These are phyloP conservation scores for Paelopatides confundens DNA, from an alignment of 53 echinoderm and acorn worm genomes.

Conservation along the genomic window DNA sequence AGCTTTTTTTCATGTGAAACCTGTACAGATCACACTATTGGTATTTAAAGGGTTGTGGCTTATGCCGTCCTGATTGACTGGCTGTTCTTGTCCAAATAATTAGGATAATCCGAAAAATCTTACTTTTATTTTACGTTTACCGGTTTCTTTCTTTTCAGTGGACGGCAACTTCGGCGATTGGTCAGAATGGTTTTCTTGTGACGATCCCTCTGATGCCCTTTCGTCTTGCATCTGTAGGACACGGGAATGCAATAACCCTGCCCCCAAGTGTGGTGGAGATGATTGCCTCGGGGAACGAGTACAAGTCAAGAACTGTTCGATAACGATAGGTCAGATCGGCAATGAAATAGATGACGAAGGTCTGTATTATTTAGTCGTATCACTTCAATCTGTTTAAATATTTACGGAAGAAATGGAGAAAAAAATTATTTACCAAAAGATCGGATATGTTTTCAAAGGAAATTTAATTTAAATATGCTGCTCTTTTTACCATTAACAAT, in stretches of 20 bases:
- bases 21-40: no score
- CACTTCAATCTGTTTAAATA: no score
- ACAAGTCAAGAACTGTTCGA: constrained; percentile 95
- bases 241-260: constrained; percentile 83
- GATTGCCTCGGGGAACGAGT: constrained; percentile 81
- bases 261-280: constrained; percentile 84
- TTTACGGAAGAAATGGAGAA: no score
- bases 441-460: no score
- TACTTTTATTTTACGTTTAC: not conserved
- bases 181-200: constrained; percentile 90
- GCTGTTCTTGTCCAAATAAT: no score
- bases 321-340: constrained; percentile 47
- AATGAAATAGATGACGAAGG: constrained; percentile 35
- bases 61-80: no score
- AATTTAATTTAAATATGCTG: no score
- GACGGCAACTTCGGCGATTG: constrained; percentile 88
- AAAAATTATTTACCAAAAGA: no score
- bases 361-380: constrained; percentile 39
- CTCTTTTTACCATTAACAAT: no score
- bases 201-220: constrained; percentile 68
- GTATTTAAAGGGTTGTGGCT: no score
- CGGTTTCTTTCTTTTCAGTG: constrained; percentile 51
- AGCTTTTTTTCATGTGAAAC: no score
- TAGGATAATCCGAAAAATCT: not conserved
- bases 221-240: constrained; percentile 80